Percentiles rank a stretch among this genome's conserved stretches.
These are phyloP conservation scores for Kryptolebias marmoratus DNA, from an alignment of 2,113 vertebrate genomes.

Conservation along the genomic window DNA sequence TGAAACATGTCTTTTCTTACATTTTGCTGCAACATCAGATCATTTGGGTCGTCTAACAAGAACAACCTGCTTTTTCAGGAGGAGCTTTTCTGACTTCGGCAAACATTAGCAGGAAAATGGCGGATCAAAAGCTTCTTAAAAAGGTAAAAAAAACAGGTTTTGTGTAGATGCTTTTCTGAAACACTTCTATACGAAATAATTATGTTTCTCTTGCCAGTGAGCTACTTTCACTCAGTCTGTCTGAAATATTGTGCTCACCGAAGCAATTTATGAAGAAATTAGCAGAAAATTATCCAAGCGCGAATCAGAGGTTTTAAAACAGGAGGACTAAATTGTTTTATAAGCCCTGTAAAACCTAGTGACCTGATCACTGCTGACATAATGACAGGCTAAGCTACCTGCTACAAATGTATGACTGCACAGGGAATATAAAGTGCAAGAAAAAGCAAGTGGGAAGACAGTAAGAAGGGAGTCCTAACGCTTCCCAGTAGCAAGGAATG, in stretches of 20 bases:
- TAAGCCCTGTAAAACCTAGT: slow-evolving; percentile 1
- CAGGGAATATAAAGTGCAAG: not conserved
- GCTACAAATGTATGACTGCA: not conserved
- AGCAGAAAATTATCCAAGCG: not conserved
- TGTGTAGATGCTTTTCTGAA: no score
- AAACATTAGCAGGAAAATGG: no score
- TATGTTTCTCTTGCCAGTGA: no score
- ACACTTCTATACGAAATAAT: no score
- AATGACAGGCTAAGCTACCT: not conserved
- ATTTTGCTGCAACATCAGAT: no score
- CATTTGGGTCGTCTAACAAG: no score
- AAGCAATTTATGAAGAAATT: slow-evolving; percentile 28
- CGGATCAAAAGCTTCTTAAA: no score
- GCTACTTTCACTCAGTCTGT: not conserved
- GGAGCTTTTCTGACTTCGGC: no score
- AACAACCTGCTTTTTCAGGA: no score
- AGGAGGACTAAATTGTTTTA: not conserved
- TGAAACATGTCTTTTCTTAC: no score
- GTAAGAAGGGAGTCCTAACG: slow-evolving; percentile 52
- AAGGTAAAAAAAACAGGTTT: no score
- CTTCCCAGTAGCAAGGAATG: slow-evolving; percentile 40
- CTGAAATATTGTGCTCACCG: not conserved
- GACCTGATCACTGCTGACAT: not conserved
- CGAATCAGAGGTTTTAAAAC: not conserved
- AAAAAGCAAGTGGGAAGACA: not conserved